A percentile compares a stretch with the other conserved stretches of the same genome.
Conservation (phyloP, 2,797 vertebrate species). For the Leptodactylus fallax region DNA sequence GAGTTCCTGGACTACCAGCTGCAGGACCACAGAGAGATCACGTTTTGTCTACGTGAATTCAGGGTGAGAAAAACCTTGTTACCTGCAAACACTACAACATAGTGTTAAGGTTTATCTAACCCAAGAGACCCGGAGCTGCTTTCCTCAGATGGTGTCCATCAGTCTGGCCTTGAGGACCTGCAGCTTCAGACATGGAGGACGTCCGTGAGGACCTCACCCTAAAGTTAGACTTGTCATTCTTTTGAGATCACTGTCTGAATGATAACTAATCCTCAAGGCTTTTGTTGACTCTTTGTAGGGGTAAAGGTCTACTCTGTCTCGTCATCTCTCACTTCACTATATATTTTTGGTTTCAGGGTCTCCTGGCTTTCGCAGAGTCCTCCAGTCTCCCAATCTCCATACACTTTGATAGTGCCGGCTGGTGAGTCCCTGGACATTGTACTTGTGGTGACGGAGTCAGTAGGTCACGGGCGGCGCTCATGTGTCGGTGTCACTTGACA, state of each 20-base stretch:
- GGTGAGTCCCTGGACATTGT: constrained; percentile 69
- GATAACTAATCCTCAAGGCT: too few relatives aligned
- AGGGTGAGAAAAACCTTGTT: constrained; percentile 82
- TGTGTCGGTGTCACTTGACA: background rate
- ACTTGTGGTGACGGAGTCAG: background rate
- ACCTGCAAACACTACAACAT: background rate
- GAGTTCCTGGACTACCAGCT: constrained; percentile 86
- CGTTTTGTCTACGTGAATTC: constrained; percentile 94
- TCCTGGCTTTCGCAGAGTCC: constrained; percentile 89
- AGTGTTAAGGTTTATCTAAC: background rate
- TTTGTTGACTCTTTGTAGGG: too few relatives aligned
- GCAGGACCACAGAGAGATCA: constrained; percentile 78
- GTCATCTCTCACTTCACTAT: too few relatives aligned
- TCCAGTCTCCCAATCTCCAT: constrained; percentile 85
- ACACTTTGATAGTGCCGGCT: constrained; percentile 86
- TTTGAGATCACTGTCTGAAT: too few relatives aligned
- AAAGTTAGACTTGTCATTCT: too few relatives aligned
- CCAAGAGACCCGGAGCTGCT: background rate
- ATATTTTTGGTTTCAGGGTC: constrained; percentile 73
- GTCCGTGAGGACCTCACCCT: too few relatives aligned
- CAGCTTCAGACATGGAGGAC: too few relatives aligned
- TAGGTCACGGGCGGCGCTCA: too few relatives aligned
- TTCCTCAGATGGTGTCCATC: too few relatives aligned
- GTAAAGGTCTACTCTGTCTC: too few relatives aligned
- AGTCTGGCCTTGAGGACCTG: too few relatives aligned